These are phyloP conservation scores for Diabrotica undecimpunctata DNA, from an alignment of 1,140 invertebrate species.

Conservation along the genomic window DNA sequence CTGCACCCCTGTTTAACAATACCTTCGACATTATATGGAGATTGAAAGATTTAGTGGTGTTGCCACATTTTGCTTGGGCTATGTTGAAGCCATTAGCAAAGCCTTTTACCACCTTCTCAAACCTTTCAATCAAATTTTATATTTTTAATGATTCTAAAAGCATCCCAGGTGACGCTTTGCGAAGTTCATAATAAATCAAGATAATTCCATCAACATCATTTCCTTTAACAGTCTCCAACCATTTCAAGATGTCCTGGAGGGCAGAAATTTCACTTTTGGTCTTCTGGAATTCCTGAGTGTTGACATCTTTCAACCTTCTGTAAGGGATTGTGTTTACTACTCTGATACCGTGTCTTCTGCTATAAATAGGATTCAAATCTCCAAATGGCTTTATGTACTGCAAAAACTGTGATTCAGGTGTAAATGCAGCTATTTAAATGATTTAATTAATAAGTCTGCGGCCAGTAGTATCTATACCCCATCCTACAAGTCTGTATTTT, in stretches of 20 bases:
- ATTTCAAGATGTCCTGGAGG: conserved; percentile 70
- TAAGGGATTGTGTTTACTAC: conserved; percentile 74
- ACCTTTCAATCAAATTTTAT: conserved; percentile 67
- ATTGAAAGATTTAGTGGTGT: conserved; percentile 62
- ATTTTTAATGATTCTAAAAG: conserved; percentile 69
- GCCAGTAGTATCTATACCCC: conserved; percentile 79
- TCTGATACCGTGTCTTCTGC: conserved; percentile 67
- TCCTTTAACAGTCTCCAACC: conserved; percentile 64
- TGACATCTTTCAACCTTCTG: conserved; percentile 73
- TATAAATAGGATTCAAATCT: conserved; percentile 63
- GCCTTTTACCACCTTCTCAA: conserved; percentile 65
- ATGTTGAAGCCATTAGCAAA: conserved; percentile 73
- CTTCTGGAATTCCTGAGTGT: conserved; percentile 74
- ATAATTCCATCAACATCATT: conserved; percentile 66
- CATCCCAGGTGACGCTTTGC: conserved; percentile 71
- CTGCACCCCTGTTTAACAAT: conserved; percentile 61
- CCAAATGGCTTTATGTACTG: conserved; percentile 85
- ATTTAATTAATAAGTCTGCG: conserved; percentile 78
- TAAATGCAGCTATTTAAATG: conserved; percentile 64
- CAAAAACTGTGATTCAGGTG: conserved; percentile 62
- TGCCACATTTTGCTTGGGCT: conserved; percentile 65
- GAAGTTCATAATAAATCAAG: conserved; percentile 71
- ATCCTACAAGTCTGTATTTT: conserved; percentile 69
- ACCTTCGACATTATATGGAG: conserved; percentile 64
- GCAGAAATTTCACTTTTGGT: conserved; percentile 81